These are phyloP conservation scores for Coendou prehensilis DNA, from an alignment of 2,797 vertebrate species.

Conservation along the genomic window DNA sequence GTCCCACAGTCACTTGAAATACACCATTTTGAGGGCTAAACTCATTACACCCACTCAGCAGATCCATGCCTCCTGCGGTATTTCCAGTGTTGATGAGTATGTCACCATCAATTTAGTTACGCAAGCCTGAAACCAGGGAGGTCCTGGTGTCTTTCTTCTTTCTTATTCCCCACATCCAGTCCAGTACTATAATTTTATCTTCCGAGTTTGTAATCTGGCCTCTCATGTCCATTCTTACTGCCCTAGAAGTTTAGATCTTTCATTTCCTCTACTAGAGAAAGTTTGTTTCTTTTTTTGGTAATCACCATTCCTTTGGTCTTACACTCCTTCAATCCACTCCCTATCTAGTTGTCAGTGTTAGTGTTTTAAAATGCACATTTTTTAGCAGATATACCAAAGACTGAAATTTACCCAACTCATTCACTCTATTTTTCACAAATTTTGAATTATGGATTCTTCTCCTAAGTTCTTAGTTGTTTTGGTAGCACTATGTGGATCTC, in stretches of 20 bases:
- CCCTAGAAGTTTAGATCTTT: neutral
- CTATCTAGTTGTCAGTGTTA: neutral
- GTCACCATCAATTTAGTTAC: neutral
- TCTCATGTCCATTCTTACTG: neutral
- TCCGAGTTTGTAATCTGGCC: neutral
- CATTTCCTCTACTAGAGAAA: neutral
- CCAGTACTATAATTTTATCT: neutral
- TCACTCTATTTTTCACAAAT: neutral
- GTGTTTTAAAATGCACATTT: neutral
- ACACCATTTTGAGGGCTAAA: neutral
- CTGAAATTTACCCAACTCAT: neutral
- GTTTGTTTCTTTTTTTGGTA: neutral
- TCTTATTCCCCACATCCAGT: neutral
- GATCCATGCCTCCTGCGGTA: neutral
- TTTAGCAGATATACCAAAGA: neutral
- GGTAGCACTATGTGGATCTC: neutral
- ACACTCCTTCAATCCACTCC: neutral
- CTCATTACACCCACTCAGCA: neutral
- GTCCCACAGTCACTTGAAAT: neutral
- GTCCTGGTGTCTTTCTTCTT: neutral
- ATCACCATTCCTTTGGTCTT: neutral
- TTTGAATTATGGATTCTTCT: neutral
- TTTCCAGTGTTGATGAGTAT: neutral
- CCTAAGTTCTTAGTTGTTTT: neutral
- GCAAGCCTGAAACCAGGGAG: neutral